Evolutionary conservation across 2,888 invertebrate genomes (phyloP).

Genomic region (Chymomyza amoena): DNA sequence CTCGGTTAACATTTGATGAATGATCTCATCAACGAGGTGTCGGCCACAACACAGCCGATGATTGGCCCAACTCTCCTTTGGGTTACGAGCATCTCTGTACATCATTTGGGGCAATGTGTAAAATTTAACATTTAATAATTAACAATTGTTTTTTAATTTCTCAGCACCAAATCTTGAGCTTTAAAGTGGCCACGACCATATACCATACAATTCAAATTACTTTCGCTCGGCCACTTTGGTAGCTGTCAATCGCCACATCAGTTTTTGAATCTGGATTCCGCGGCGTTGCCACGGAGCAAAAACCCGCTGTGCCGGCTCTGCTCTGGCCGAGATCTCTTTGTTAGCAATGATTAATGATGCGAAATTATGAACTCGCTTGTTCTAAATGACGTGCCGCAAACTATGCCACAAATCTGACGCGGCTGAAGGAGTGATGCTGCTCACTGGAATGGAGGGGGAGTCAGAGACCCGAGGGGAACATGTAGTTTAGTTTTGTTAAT

Average conservation of each 20-base stretch:
- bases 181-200: slow-evolving; percentile 2
- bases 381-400: slow-evolving; percentile 54
- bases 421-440: neutral
- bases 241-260: slow-evolving; percentile 52
- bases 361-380: slow-evolving; percentile 75
- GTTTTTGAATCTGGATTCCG: slow-evolving; percentile 30
- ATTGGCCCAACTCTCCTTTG: slow-evolving; percentile 32
- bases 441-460: neutral
- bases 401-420: slow-evolving; percentile 19
- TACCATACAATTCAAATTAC: slow-evolving; percentile 51
- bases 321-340: slow-evolving; percentile 47
- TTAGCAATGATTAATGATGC: slow-evolving; percentile 72
- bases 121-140: slow-evolving; percentile 68
- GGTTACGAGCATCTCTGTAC: neutral
- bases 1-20: slow-evolving; percentile 71
- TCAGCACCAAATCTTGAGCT: slow-evolving; percentile 41
- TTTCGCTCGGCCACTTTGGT: slow-evolving; percentile 56
- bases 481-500: slow-evolving; percentile 66
- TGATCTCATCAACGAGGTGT: slow-evolving; percentile 77
- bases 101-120: slow-evolving; percentile 41
- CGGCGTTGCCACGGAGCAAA: slow-evolving; percentile 1
- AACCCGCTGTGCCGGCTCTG: neutral
- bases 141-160: slow-evolving; percentile 69
- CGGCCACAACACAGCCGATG: slow-evolving; percentile 60
- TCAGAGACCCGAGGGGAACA: neutral